phyloP scores from a whole-genome alignment of 2,888 invertebrate species.

The Pimpla rufipes region DNA sequence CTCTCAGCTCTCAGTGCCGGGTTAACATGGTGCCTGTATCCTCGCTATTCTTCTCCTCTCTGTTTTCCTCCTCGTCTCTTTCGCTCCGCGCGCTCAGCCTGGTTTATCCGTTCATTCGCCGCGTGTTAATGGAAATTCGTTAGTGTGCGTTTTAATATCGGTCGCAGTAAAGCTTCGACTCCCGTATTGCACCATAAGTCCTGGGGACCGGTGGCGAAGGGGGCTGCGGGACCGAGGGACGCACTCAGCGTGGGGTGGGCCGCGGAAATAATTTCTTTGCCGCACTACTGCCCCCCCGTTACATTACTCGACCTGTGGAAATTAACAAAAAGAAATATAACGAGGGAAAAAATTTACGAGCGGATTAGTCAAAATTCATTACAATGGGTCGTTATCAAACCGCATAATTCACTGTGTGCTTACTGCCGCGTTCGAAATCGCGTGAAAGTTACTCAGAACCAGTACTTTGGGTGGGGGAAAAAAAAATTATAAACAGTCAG shows the following conservation, averaged over 20 bases:
- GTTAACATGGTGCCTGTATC: not conserved
- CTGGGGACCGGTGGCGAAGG: conserved; percentile 58
- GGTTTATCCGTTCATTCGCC: conserved; percentile 69
- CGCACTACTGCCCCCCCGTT: not conserved
- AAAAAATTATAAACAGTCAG: not conserved
- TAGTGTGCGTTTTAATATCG: conserved; percentile 78
- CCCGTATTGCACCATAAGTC: conserved; percentile 74
- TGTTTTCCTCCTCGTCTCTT: not conserved
- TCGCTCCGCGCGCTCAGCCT: conserved; percentile 1
- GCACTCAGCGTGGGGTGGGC: conserved; percentile 1
- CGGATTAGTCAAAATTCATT: conserved; percentile 27
- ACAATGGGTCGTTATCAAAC: conserved; percentile 25
- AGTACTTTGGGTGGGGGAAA: not conserved
- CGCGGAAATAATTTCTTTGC: conserved; percentile 46
- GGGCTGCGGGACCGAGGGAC: conserved; percentile 17
- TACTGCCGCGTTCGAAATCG: not conserved
- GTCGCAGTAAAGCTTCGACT: conserved; percentile 73
- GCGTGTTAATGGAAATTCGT: conserved; percentile 74
- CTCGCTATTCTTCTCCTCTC: conserved; percentile 1
- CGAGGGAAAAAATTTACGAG: conserved; percentile 27
- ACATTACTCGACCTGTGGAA: conserved; percentile 10
- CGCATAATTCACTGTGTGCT: not conserved
- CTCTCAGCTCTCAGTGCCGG: conserved; percentile 12
- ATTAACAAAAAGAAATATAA: conserved; percentile 25
- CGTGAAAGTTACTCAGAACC: not conserved